Evolutionary conservation across 2,797 vertebrate genomes (phyloP).

Genomic region (Streptopelia turtur): DNA sequence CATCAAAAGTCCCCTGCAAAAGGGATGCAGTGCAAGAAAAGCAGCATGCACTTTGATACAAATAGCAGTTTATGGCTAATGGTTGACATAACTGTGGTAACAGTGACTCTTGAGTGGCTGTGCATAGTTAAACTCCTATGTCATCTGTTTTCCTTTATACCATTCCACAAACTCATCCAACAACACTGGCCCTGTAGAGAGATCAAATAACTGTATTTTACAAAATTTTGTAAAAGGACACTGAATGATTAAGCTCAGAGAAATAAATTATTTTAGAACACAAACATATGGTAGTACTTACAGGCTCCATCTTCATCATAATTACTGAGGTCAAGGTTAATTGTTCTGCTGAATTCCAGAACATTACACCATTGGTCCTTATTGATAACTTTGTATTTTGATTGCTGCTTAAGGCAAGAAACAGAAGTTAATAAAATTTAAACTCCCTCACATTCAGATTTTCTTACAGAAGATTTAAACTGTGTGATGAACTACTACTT

Average conservation of each 20-base stretch:
- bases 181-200: constrained; percentile 94
- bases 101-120: constrained; percentile 85
- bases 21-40: constrained; percentile 81
- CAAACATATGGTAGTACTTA: constrained; percentile 79
- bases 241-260: neutral
- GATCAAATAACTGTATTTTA: constrained; percentile 54
- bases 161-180: constrained; percentile 99
- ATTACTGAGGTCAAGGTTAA: constrained; percentile 99
- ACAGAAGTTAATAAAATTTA: constrained; percentile 43
- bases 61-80: constrained; percentile 85
- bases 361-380: constrained; percentile 99
- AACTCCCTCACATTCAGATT: neutral
- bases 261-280: neutral
- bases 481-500: neutral
- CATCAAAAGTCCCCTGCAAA: constrained; percentile 74
- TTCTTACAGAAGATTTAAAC: neutral
- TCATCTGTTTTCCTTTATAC: constrained; percentile 99
- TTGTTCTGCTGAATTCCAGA: constrained; percentile 99
- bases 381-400: constrained; percentile 99
- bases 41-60: constrained; percentile 84
- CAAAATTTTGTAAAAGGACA: neutral
- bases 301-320: constrained; percentile 99
- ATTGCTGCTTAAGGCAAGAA: constrained; percentile 87
- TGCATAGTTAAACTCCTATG: constrained; percentile 85
- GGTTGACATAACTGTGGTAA: constrained; percentile 86